Percentiles rank a stretch among this genome's conserved stretches.
phyloP scores from a whole-genome alignment of 2,888 invertebrate species.

The Tachystola acroxantha region DNA sequence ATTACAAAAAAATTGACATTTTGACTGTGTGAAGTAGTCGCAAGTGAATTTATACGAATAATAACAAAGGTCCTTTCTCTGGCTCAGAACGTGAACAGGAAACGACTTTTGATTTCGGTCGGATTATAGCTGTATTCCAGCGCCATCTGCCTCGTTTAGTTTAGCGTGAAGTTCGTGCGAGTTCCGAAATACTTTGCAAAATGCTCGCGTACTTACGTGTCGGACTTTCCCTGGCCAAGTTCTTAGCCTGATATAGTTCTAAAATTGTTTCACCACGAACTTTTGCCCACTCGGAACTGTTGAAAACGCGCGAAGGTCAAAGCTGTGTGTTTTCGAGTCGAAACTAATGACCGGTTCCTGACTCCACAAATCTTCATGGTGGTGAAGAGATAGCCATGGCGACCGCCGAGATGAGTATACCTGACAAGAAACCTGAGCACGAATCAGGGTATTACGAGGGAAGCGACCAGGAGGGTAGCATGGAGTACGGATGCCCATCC shows the following conservation, averaged over 20 bases:
- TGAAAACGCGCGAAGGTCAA: background rate
- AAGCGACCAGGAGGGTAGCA: conserved; percentile 80
- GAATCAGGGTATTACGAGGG: conserved; percentile 92
- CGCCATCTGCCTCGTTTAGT: conserved; percentile 56
- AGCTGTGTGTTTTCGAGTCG: background rate
- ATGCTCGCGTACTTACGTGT: conserved; percentile 63
- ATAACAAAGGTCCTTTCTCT: conserved; percentile 30
- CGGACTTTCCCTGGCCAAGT: conserved; percentile 62
- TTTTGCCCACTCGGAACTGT: background rate
- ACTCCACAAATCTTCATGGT: conserved; percentile 50
- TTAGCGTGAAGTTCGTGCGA: conserved; percentile 49
- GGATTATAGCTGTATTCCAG: conserved; percentile 22
- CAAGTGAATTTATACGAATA: conserved; percentile 39
- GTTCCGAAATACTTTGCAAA: conserved; percentile 49
- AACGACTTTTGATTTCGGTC: conserved; percentile 37
- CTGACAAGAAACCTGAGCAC: conserved; percentile 83
- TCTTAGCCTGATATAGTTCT: conserved; percentile 16
- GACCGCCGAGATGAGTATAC: conserved; percentile 78
- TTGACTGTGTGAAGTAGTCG: conserved; percentile 48
- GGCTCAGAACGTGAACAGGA: conserved; percentile 19
- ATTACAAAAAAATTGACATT: conserved; percentile 53
- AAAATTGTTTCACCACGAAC: background rate
- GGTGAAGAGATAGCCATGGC: conserved; percentile 67
- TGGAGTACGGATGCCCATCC: conserved; percentile 72
- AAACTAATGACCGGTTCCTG: conserved; percentile 23